Conservation (phyloP, 2,888 invertebrate genomes). For the Trichogramma dendrolimi region DNA sequence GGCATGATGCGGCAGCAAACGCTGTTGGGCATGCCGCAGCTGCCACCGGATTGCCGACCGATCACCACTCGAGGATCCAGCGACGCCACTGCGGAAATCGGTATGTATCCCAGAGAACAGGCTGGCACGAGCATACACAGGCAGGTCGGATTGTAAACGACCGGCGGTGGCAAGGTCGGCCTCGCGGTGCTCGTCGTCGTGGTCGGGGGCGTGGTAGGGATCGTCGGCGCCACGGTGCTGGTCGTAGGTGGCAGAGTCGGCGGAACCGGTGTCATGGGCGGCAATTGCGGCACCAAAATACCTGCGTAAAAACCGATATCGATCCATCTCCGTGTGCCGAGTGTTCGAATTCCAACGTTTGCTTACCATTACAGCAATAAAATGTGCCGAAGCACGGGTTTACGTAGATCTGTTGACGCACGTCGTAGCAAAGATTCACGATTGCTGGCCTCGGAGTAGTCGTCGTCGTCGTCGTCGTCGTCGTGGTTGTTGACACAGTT, state of each 20-base stretch:
- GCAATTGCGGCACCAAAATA: no score
- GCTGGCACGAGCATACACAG: slow-evolving; percentile 23
- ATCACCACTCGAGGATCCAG: slow-evolving; percentile 40
- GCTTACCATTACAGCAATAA: no score
- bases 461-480: slow-evolving; percentile 21
- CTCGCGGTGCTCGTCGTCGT: slow-evolving; percentile 18
- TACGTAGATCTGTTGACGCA: no score
- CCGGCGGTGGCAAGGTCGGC: slow-evolving; percentile 7
- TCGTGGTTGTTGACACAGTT: slow-evolving; percentile 10
- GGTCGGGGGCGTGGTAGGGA: slow-evolving; percentile 23
- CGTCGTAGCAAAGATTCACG: neutral
- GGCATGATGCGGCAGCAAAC: slow-evolving; percentile 64
- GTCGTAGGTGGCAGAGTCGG: slow-evolving; percentile 22
- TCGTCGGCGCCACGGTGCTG: slow-evolving; percentile 22
- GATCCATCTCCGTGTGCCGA: no score
- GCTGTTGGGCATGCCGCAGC: slow-evolving; percentile 27
- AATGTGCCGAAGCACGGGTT: no score
- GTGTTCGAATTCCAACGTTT: no score
- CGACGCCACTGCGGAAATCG: slow-evolving; percentile 30
- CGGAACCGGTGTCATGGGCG: slow-evolving; percentile 17
- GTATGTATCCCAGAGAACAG: slow-evolving; percentile 23
- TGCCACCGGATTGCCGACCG: slow-evolving; percentile 28
- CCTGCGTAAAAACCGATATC: no score
- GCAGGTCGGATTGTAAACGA: slow-evolving; percentile 23
- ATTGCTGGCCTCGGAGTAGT: slow-evolving; percentile 6